Evolutionary conservation across 2,888 invertebrate species (phyloP), one percentile per base, ranked within the genome.

Genomic region (Cryptus viduatorius): DNA sequence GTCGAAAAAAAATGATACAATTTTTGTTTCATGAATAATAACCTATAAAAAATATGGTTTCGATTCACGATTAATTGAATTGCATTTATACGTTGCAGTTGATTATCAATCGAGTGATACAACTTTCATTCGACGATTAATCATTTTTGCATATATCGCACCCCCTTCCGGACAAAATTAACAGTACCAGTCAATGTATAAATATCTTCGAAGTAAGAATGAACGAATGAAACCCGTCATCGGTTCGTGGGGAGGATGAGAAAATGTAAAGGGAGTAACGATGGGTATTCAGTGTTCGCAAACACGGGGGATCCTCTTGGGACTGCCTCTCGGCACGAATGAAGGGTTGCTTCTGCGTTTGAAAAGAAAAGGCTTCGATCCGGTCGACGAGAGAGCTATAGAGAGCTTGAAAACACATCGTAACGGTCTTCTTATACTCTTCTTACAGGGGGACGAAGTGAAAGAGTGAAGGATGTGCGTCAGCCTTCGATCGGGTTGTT

Each of bases 271-370:
- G 56, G 68, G 53, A 79, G 73, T 59, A 50, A 88, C 68, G 85
- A 88, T 87, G 87, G 87, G 82, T 83, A 89, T 89, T 90, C 84
- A 87, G 37, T 87, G 86, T 91, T 85, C 71, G 90, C 86, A 89
- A 90, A 92, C 87, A 90, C 24, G 29, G 14, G 67, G 87, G 86
- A 92, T 90, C 90, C 89, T 88, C 87, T 90, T 82, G 80, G 84
- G 81, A 79, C 79, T 64, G 75, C 68, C 87, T 88, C 88, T 90
- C 84, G 88, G 90, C 90, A 90, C 89, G 90, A 88, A 88, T 89
- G 67, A 86, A 77, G 67, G 50, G 61, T 79, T 85, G 61, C 75
- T 65, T 14, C 44, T 65, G 67, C 37, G 42, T 24, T 65, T 14
- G 16, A 72, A 37, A 73, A 67, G 61, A 76, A 68, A 65, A 79